These are phyloP conservation scores for Ectobius pallidus DNA, from an alignment of 2,888 invertebrate genomes.

Conservation along the genomic window DNA sequence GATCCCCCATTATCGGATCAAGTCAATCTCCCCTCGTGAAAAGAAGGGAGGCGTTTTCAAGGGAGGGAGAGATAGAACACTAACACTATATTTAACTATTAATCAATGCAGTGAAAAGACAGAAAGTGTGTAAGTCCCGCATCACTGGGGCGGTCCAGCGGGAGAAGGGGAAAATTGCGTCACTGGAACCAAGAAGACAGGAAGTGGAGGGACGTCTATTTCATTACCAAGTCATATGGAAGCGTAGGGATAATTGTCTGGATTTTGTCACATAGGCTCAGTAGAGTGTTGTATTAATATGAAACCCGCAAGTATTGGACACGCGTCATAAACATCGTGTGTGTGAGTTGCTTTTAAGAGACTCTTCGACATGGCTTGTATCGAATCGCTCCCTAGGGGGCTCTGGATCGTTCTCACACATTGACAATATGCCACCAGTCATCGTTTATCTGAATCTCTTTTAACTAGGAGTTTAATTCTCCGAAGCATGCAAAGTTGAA, in stretches of 20 bases:
- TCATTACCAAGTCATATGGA: constrained; percentile 7
- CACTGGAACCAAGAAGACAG: constrained; percentile 8
- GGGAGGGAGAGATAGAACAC: neutral
- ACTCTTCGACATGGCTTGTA: too few relatives aligned
- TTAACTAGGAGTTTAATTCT: too few relatives aligned
- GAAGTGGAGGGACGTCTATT: constrained; percentile 15
- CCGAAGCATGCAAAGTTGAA: too few relatives aligned
- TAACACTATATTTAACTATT: constrained; percentile 30
- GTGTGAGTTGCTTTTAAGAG: too few relatives aligned
- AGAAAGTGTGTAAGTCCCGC: neutral
- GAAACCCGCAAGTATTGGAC: too few relatives aligned
- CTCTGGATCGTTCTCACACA: too few relatives aligned
- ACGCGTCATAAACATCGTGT: too few relatives aligned
- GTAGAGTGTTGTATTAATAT: too few relatives aligned
- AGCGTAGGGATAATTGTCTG: neutral
- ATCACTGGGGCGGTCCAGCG: neutral
- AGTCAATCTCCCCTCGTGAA: constrained; percentile 12
- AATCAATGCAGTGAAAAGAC: constrained; percentile 34
- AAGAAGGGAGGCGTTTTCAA: neutral
- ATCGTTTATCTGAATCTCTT: too few relatives aligned
- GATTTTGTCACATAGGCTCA: neutral
- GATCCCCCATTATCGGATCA: constrained; percentile 20
- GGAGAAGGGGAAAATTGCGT: neutral
- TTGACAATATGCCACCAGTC: too few relatives aligned
- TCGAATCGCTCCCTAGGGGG: too few relatives aligned